phyloP scores from a whole-genome alignment of 2,113 vertebrate genomes.

The Ginglymostoma cirratum region DNA sequence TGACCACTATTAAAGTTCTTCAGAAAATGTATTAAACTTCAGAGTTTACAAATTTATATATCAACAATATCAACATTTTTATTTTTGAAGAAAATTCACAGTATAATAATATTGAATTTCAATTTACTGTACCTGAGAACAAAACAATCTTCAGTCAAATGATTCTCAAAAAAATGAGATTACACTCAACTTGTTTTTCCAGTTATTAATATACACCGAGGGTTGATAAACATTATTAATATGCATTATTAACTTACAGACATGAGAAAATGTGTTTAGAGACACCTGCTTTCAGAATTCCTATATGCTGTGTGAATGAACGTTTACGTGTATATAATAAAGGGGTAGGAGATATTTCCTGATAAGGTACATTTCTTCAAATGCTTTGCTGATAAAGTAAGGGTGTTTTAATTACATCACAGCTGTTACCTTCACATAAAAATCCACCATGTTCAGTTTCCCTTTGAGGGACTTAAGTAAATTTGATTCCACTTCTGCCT shows the following conservation, averaged over 20 bases:
- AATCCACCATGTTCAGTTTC: neutral
- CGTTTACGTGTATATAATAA: neutral
- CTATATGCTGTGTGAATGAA: neutral
- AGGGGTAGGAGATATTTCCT: neutral
- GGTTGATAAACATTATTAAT: neutral
- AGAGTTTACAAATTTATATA: neutral
- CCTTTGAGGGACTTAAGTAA: neutral
- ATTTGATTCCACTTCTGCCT: too few relatives aligned
- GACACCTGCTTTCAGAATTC: neutral
- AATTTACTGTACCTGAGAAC: neutral
- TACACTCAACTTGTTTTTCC: neutral
- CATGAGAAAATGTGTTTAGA: neutral
- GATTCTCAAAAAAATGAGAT: neutral
- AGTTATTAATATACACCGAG: neutral
- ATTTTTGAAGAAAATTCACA: neutral
- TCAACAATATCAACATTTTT: neutral
- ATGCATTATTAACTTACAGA: neutral
- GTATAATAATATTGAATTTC: neutral
- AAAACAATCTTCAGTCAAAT: neutral
- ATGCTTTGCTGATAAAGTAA: constrained; percentile 1
- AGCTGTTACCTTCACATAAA: neutral
- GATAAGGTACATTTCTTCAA: neutral
- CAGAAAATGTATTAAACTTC: neutral
- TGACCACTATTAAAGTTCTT: neutral
- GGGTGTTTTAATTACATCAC: neutral